A percentile compares a stretch with the other conserved stretches of the same genome.
Conservation (phyloP, 2,888 invertebrate species). For the Dolichomitus sp. region DNA sequence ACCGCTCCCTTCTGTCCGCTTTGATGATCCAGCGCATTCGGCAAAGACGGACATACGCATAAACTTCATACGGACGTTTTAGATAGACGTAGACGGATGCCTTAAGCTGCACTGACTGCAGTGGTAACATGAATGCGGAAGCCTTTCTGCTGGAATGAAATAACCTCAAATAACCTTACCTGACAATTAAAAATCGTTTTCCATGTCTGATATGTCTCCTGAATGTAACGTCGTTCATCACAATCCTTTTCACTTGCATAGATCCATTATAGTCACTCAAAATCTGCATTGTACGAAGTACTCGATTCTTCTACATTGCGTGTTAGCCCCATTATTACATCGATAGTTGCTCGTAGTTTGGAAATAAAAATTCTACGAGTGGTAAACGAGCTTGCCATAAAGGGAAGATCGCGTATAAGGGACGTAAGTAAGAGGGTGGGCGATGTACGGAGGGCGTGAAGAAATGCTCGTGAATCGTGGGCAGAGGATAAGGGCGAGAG, state of each 20-base stretch:
- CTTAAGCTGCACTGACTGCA: slow-evolving; percentile 16
- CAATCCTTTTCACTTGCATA: background rate
- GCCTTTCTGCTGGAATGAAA: slow-evolving; percentile 19
- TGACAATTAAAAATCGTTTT: slow-evolving; percentile 1
- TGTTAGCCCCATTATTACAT: background rate
- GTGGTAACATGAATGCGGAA: slow-evolving; percentile 40
- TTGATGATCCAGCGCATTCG: slow-evolving; percentile 46
- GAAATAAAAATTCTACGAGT: slow-evolving; percentile 24
- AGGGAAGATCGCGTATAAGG: slow-evolving; percentile 41
- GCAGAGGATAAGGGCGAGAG: background rate
- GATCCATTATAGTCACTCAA: slow-evolving; percentile 5
- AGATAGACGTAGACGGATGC: slow-evolving; percentile 32
- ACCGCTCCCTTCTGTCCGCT: slow-evolving; percentile 14
- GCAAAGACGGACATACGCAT: slow-evolving; percentile 52
- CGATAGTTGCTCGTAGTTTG: background rate
- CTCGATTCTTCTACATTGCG: background rate
- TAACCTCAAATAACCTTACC: slow-evolving; percentile 12
- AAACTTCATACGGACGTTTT: slow-evolving; percentile 21
- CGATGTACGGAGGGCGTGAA: slow-evolving; percentile 34
- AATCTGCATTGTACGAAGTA: background rate
- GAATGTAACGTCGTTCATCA: background rate
- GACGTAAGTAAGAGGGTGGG: slow-evolving; percentile 29
- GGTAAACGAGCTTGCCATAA: slow-evolving; percentile 25
- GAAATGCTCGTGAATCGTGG: slow-evolving; percentile 43
- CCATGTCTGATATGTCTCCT: background rate